Evolutionary conservation across 2,888 invertebrate species (phyloP).

Genomic region (Brenthis hecate): DNA sequence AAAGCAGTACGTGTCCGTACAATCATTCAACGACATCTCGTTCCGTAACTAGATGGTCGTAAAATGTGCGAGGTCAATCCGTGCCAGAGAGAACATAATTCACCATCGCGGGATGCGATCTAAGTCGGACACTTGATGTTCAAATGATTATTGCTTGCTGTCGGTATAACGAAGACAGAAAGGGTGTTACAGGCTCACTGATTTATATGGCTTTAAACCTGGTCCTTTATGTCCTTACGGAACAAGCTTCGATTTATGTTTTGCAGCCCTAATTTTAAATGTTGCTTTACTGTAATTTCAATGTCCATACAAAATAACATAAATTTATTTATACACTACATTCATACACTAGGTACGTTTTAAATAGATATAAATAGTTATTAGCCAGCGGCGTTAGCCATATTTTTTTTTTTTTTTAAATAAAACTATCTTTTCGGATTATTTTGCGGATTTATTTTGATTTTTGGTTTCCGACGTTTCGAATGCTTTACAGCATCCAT

Average conservation of each 20-base stretch:
- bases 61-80: slow-evolving; percentile 40
- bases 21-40: slow-evolving; percentile 30
- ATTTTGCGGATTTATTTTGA: no score
- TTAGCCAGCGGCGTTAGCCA: no score
- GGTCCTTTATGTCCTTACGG: neutral
- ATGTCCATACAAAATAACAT: no score
- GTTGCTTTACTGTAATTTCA: no score
- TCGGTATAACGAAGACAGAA: slow-evolving; percentile 15
- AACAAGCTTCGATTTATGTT: neutral
- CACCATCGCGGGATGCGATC: slow-evolving; percentile 34
- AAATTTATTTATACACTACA: no score
- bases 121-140: slow-evolving; percentile 35
- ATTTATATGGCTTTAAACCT: neutral
- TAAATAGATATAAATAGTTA: no score
- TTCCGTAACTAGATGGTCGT: slow-evolving; percentile 30
- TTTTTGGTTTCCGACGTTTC: no score
- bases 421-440: no score
- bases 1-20: slow-evolving; percentile 21
- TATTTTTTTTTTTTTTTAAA: no score
- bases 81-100: slow-evolving; percentile 40
- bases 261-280: no score
- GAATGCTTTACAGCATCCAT: no score
- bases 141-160: slow-evolving; percentile 19
- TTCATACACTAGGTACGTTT: no score
- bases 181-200: neutral